Base-by-base conservation (phyloP, 2,113 vertebrate genomes). In the Lichenostomus cassidix region DNA sequence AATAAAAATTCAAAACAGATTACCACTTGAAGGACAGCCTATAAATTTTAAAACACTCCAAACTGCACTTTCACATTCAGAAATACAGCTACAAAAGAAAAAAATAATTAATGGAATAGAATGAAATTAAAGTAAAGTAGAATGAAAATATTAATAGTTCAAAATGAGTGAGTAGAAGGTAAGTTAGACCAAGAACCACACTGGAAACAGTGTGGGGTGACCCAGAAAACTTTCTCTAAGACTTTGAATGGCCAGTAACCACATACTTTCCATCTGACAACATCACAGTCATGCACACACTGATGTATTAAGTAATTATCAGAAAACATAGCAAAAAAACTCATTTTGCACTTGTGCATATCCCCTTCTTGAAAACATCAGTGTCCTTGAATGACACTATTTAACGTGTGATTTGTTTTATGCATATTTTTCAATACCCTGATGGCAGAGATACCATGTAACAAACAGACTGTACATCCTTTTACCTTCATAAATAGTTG, bases 181-280 rank as follows among this genome's bases (percentile, higher is more conserved):
- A 62, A 93, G 65, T 27, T 4, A 81, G 19, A 81, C 10, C 23
- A 95, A 86, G 63, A 87, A 37, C 2, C 9, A 65, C 53, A 55
- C 9, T 77, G 35, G 19, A 94, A 91, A 75, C 5, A 86, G 20
- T 49, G 42, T 24, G 13, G 7, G 17, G 11, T 62, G 35, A 83
- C 47, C 44, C 74, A 78, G 47, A 64, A 87, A 96, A 91, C 2
- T 81, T 78, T 39, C 80, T 58, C n/a, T 80, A 49, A 67, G 37
- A 80, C 41, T 47, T 77, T 58, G 52, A 47, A 73, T 67, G 20
- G 27, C 46, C 29, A 3, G 68, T 73, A 58, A 78, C 20, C 33
- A 70, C 9, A 18, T 47, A n/a, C 17, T 29, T 60, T 68, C 37
- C 55, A 41, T 42, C 47, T 82, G 37, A 74, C 49, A n/a, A 58